Evolutionary conservation across 2,888 invertebrate species (phyloP).

Genomic region (Drosophila neonasuta): DNA sequence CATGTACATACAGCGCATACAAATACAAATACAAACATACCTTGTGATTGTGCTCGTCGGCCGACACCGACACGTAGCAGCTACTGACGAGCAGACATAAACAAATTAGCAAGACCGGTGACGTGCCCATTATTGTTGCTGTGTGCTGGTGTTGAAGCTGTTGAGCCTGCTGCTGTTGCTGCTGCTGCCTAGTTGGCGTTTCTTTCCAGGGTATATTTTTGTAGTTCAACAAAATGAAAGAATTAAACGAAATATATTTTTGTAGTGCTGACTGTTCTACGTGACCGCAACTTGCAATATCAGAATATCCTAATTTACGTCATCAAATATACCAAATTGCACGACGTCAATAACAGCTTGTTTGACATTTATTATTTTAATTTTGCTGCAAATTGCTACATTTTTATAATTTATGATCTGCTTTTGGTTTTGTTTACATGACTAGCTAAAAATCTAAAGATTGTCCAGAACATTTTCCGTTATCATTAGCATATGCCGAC

Average conservation of each 20-base stretch:
- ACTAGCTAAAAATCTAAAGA: too few species aligned
- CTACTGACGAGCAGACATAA: slow-evolving; percentile 65
- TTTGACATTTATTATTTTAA: not conserved
- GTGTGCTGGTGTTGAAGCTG: slow-evolving; percentile 16
- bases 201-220: slow-evolving; percentile 37
- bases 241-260: slow-evolving; percentile 51
- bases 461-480: too few species aligned
- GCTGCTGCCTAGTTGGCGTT: slow-evolving; percentile 24
- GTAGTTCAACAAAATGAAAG: slow-evolving; percentile 36
- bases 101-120: slow-evolving; percentile 51
- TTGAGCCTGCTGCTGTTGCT: slow-evolving; percentile 26
- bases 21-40: slow-evolving; percentile 78
- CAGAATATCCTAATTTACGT: not conserved
- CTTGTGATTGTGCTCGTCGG: slow-evolving; percentile 90
- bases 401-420: too few species aligned
- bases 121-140: slow-evolving; percentile 33
- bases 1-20: slow-evolving; percentile 26
- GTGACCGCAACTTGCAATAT: too few species aligned
- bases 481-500: too few species aligned
- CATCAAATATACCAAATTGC: not conserved
- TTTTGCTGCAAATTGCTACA: too few species aligned
- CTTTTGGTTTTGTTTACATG: too few species aligned
- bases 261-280: slow-evolving; percentile 27
- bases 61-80: slow-evolving; percentile 74
- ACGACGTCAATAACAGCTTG: not conserved